Conservation (phyloP, 2,888 invertebrate species). For the Helicoverpa assulta region DNA sequence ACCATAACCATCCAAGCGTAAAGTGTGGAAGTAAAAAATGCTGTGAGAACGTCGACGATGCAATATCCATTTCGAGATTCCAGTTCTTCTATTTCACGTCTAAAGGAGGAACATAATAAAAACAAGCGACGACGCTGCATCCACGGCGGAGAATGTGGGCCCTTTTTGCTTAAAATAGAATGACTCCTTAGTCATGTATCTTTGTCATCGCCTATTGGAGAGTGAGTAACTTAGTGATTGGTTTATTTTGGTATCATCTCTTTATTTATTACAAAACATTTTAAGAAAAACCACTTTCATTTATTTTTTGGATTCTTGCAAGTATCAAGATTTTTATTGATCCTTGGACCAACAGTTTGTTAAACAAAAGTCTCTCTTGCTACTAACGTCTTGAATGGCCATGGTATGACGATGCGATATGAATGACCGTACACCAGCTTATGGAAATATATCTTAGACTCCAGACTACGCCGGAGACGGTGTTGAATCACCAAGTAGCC, state of each 20-base stretch:
- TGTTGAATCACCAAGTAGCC: constrained; percentile 52
- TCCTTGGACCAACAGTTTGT: too few relatives aligned
- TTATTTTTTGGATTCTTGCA: too few relatives aligned
- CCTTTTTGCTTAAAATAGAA: constrained; percentile 68
- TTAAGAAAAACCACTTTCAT: neutral
- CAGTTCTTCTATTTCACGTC: constrained; percentile 63
- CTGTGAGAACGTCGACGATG: constrained; percentile 51
- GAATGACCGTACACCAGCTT: constrained; percentile 6
- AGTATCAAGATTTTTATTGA: too few relatives aligned
- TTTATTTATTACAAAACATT: neutral
- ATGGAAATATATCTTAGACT: constrained; percentile 34
- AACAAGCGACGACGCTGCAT: constrained; percentile 59
- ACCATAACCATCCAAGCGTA: constrained; percentile 50
- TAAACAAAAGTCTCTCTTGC: too few relatives aligned
- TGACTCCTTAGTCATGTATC: constrained; percentile 51
- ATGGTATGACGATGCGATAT: constrained; percentile 26
- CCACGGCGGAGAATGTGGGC: constrained; percentile 70
- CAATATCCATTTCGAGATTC: constrained; percentile 53
- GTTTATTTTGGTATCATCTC: constrained; percentile 14
- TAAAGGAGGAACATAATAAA: constrained; percentile 65
- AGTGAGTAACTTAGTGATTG: constrained; percentile 3
- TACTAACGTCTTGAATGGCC: constrained; percentile 1
- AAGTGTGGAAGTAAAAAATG: constrained; percentile 59
- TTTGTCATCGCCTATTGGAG: constrained; percentile 47
- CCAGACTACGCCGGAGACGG: constrained; percentile 48